Evolutionary conservation across 2,113 vertebrate genomes (phyloP).

Genomic region (Colaptes auratus): DNA sequence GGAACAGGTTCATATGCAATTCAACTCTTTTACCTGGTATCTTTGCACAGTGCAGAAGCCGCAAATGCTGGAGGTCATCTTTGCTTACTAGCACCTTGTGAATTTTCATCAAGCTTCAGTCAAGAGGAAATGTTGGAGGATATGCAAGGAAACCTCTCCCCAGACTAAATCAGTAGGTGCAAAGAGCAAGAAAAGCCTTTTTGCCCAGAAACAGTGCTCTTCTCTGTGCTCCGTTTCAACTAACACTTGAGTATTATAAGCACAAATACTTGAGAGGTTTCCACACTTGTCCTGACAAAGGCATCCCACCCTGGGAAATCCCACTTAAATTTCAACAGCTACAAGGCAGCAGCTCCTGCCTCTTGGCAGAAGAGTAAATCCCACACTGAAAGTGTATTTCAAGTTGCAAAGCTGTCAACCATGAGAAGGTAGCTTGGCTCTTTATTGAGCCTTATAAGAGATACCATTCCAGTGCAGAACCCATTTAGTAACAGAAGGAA

Average conservation of each 20-base stretch:
- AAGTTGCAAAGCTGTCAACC: constrained; percentile 12
- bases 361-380: constrained; percentile 26
- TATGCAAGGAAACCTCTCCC: not conserved
- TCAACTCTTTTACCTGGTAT: not conserved
- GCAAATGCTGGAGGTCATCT: not conserved
- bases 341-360: not conserved
- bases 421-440: not conserved
- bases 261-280: constrained; percentile 41
- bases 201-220: not conserved
- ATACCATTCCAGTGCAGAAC: not conserved
- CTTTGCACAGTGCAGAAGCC: not conserved
- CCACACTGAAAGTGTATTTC: not conserved
- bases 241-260: constrained; percentile 23
- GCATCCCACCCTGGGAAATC: constrained; percentile 24
- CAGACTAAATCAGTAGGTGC: not conserved
- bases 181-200: constrained; percentile 1
- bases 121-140: not conserved
- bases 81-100: not conserved
- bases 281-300: not conserved
- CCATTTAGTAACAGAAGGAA: constrained; percentile 16
- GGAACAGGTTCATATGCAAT: not conserved
- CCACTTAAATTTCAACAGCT: constrained; percentile 30
- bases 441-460: not conserved
- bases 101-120: constrained; percentile 15
- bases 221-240: not conserved